These are phyloP conservation scores for Tupaia tana DNA, from an alignment of 2,113 vertebrate species.

Conservation along the genomic window DNA sequence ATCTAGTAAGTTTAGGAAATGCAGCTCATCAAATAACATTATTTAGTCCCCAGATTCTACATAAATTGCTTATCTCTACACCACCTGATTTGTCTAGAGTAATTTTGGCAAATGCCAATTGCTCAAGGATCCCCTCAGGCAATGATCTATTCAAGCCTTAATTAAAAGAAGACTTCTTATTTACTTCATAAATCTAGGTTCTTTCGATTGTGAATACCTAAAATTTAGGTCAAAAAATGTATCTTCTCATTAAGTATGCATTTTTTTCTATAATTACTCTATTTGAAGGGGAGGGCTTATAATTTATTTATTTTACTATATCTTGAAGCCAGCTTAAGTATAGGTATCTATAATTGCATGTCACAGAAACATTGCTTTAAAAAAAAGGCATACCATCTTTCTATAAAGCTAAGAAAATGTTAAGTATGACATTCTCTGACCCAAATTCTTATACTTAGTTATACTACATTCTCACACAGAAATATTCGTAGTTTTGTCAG, in stretches of 20 bases:
- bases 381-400: neutral
- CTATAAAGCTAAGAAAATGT: neutral
- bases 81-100: neutral
- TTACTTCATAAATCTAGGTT: neutral
- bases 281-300: neutral
- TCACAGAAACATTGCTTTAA: neutral
- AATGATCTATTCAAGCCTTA: neutral
- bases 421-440: neutral
- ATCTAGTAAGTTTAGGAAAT: neutral
- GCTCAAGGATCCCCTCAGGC: neutral
- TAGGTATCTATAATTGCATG: neutral
- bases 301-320: neutral
- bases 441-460: neutral
- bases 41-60: neutral
- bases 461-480: neutral
- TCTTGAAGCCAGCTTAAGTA: neutral
- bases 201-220: neutral
- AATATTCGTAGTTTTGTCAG: neutral
- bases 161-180: conserved; percentile 18
- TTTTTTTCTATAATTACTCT: neutral
- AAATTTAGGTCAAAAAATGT: neutral
- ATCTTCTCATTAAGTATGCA: neutral
- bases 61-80: neutral
- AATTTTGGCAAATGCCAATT: neutral
- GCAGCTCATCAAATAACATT: neutral